Conservation (phyloP, 2,888 invertebrate species). For the Eilema griseolum region DNA sequence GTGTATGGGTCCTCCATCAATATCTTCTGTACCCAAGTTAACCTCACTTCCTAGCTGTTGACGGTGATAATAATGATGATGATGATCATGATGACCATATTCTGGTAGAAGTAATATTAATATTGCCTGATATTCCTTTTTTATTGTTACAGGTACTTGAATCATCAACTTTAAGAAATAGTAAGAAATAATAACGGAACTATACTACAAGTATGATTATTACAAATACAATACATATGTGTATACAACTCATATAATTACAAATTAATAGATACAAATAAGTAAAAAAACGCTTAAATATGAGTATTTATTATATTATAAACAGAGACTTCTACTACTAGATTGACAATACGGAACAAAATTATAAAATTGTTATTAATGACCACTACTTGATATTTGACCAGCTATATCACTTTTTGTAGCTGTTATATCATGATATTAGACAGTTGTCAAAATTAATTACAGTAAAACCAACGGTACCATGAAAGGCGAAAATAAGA, state of each 20-base stretch:
- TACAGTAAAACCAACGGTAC: too few relatives aligned
- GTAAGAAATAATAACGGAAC: background rate
- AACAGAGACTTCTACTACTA: too few relatives aligned
- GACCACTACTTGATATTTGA: too few relatives aligned
- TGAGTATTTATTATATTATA: background rate
- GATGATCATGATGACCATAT: background rate
- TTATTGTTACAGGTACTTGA: constrained; percentile 11
- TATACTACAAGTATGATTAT: background rate
- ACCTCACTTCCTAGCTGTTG: background rate
- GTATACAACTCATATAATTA: constrained; percentile 8
- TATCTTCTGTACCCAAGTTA: background rate
- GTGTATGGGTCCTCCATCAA: background rate
- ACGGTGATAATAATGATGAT: too few relatives aligned
- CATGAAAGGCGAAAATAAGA: too few relatives aligned
- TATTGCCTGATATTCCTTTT: background rate
- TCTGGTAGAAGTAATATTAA: background rate
- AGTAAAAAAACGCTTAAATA: constrained; percentile 13
- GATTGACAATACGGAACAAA: too few relatives aligned
- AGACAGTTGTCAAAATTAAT: too few relatives aligned
- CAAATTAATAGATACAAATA: constrained; percentile 11
- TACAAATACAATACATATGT: background rate
- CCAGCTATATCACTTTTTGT: background rate
- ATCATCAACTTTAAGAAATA: background rate
- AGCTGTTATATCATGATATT: background rate
- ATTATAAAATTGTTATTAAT: too few relatives aligned